Evolutionary conservation across 2,113 vertebrate species (phyloP).

Genomic region (Mormyrus lacerda): DNA sequence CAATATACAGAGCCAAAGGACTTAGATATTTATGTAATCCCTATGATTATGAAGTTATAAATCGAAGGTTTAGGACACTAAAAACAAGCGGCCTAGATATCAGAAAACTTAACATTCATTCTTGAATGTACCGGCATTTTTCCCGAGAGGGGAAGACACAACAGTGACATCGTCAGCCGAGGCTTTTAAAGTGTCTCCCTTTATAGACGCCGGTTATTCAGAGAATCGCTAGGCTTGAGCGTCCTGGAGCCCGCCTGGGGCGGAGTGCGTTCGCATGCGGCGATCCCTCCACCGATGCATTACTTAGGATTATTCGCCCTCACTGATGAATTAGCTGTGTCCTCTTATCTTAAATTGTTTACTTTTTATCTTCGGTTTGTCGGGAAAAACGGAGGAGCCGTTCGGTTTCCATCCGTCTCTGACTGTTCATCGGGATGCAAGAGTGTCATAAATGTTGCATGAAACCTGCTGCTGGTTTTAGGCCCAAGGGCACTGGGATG

Average conservation of each 20-base stretch:
- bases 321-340: not conserved
- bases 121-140: not conserved
- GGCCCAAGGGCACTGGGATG: not conserved
- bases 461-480: not conserved
- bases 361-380: not conserved
- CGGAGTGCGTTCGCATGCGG: too few relatives aligned
- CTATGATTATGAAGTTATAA: not conserved
- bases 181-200: constrained; percentile 7
- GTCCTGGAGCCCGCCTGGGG: not conserved
- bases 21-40: constrained; percentile 6
- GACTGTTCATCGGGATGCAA: not conserved
- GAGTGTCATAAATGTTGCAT: not conserved
- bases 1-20: not conserved
- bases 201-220: not conserved
- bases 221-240: not conserved
- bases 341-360: not conserved
- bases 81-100: constrained; percentile 6
- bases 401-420: not conserved
- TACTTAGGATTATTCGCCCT: not conserved
- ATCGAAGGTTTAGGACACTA: constrained; percentile 7
- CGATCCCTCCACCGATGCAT: not conserved
- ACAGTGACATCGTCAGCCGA: not conserved
- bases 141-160: not conserved
- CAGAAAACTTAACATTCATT: not conserved
- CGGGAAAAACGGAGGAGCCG: not conserved